Evolutionary conservation across 2,888 invertebrate genomes (phyloP).

Genomic region (Hirudinaria manillensis): DNA sequence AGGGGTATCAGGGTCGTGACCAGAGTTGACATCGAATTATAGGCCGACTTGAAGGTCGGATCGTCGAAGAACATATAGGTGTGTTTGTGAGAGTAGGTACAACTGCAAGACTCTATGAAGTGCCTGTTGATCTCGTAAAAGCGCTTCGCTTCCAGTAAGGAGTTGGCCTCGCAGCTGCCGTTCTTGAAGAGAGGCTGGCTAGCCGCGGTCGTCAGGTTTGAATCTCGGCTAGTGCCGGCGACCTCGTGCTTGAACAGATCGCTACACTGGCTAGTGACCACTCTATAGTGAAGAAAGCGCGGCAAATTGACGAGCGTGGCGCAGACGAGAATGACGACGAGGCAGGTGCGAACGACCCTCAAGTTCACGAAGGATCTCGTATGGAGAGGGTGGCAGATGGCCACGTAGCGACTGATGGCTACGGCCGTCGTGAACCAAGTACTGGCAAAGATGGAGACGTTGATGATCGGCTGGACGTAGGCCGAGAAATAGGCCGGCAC

Average conservation of each 20-base stretch:
- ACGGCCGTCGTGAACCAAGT: slow-evolving; percentile 71
- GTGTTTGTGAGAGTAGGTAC: slow-evolving; percentile 33
- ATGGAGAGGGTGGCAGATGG: slow-evolving; percentile 69
- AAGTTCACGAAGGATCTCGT: slow-evolving; percentile 63
- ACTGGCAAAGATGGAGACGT: slow-evolving; percentile 61
- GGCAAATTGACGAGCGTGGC: slow-evolving; percentile 68
- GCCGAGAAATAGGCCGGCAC: slow-evolving; percentile 45
- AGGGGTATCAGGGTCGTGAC: slow-evolving; percentile 48
- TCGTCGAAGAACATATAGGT: slow-evolving; percentile 29
- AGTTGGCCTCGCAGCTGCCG: not conserved
- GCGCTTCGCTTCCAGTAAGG: not conserved
- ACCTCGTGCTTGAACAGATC: slow-evolving; percentile 5
- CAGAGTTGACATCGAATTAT: slow-evolving; percentile 46
- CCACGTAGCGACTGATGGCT: slow-evolving; percentile 69
- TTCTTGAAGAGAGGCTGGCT: not conserved
- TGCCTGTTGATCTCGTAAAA: slow-evolving; percentile 6
- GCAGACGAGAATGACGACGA: slow-evolving; percentile 62
- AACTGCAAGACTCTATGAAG: slow-evolving; percentile 4
- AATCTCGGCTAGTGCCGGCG: not conserved
- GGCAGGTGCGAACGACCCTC: slow-evolving; percentile 60
- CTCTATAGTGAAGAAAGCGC: slow-evolving; percentile 46
- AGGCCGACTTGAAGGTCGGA: slow-evolving; percentile 42
- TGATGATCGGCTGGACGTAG: slow-evolving; percentile 47
- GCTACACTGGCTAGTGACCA: slow-evolving; percentile 29
- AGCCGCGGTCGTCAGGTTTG: not conserved